Percentiles rank a stretch among this genome's conserved stretches.
Conservation (phyloP, 2,888 invertebrate genomes). For the Anthoptus insignis region DNA sequence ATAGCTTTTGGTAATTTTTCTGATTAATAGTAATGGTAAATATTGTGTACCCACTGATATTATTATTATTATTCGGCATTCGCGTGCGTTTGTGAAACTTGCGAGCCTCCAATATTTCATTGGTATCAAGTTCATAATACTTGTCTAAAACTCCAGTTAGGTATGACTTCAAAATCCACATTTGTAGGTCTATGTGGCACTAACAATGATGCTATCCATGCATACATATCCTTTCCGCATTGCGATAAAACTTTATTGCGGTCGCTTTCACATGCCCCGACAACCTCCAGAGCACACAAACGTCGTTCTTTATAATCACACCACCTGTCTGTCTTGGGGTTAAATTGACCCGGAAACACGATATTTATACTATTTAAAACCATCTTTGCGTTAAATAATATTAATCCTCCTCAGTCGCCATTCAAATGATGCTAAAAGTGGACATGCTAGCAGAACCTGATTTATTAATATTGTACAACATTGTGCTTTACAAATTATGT, state of each 20-base stretch:
- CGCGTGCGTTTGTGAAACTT: conserved; percentile 13
- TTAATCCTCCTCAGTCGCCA: neutral
- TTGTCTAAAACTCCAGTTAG: conserved; percentile 13
- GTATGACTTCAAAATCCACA: neutral
- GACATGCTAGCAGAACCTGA: conserved; percentile 7
- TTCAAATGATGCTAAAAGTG: conserved; percentile 6
- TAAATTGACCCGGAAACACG: conserved; percentile 9
- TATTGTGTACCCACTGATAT: too few species aligned
- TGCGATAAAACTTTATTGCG: conserved; percentile 5
- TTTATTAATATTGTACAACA: too few species aligned
- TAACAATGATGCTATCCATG: conserved; percentile 14
- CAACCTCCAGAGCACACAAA: conserved; percentile 11
- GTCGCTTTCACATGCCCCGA: neutral
- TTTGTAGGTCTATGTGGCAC: conserved; percentile 16
- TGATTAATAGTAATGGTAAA: too few species aligned
- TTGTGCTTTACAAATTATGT: too few species aligned
- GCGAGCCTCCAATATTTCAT: conserved; percentile 18
- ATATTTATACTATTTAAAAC: conserved; percentile 6
- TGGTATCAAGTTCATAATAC: conserved; percentile 13
- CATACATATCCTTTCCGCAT: conserved; percentile 18
- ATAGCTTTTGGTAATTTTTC: too few species aligned
- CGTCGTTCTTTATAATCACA: conserved; percentile 8
- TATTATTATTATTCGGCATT: too few species aligned
- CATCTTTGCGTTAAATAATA: conserved; percentile 1
- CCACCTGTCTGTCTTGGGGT: conserved; percentile 20